Conservation (phyloP, 2,113 vertebrate genomes). For the Neodon shergylaensis region DNA sequence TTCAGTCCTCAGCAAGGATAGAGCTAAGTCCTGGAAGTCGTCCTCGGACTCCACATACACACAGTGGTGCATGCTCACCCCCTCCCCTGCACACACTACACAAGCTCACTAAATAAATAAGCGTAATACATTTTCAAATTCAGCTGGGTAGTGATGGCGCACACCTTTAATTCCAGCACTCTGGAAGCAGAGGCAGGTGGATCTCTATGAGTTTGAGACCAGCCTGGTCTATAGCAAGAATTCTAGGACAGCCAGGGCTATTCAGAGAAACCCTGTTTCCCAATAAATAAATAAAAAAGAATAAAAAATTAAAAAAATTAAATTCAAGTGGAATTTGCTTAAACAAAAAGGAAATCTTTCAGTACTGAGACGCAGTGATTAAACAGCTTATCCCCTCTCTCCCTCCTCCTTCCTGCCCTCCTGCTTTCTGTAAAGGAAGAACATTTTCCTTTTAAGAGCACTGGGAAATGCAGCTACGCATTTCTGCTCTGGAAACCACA, state of each 20-base stretch:
- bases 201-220: background rate
- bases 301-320: background rate
- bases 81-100: background rate
- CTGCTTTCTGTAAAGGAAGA: background rate
- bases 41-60: background rate
- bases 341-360: slow-evolving; percentile 30
- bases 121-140: background rate
- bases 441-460: slow-evolving; percentile 10
- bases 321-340: slow-evolving; percentile 24
- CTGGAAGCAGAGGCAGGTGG: no score
- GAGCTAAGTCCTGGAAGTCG: background rate
- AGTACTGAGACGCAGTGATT: background rate
- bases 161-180: background rate
- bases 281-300: background rate
- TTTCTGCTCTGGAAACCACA: slow-evolving; percentile 68
- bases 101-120: background rate
- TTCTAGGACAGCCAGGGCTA: background rate
- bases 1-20: no score
- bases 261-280: background rate
- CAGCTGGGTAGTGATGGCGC: background rate
- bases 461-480: slow-evolving; percentile 45
- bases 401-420: background rate
- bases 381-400: background rate
- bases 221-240: background rate
- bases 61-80: background rate